These are phyloP conservation scores for Rhabdornis inornatus DNA, from an alignment of 2,113 vertebrate genomes.

Conservation along the genomic window DNA sequence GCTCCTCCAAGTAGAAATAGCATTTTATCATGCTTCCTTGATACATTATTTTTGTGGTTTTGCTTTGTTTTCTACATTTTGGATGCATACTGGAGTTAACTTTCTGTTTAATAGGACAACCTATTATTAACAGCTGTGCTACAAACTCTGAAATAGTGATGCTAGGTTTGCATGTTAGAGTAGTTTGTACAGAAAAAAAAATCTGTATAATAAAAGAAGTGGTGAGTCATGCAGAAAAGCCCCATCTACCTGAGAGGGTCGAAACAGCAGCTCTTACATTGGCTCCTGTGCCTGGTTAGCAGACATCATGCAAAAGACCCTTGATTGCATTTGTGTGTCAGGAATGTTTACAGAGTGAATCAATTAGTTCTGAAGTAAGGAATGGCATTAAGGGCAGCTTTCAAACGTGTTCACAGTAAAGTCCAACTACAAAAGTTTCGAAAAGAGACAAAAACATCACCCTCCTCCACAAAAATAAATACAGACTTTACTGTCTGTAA, in stretches of 20 bases:
- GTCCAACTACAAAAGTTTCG: background rate
- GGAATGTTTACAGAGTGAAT: conserved; percentile 6
- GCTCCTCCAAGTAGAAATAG: background rate
- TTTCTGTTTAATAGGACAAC: background rate
- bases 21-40: background rate
- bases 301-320: background rate
- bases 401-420: background rate
- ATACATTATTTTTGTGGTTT: background rate
- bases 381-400: background rate
- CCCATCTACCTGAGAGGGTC: background rate
- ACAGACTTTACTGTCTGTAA: background rate
- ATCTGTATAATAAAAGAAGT: background rate
- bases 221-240: background rate
- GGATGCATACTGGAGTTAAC: background rate
- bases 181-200: background rate
- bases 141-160: background rate
- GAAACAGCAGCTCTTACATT: background rate
- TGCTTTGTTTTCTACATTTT: background rate
- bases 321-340: background rate
- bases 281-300: background rate
- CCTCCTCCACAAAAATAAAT: background rate
- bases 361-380: background rate
- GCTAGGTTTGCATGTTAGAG: background rate
- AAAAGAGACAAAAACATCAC: background rate
- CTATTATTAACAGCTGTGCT: background rate